Evolutionary conservation across 1,140 invertebrate species (phyloP), one percentile per base, ranked within the genome.

Genomic region (Drosophila sproati): DNA sequence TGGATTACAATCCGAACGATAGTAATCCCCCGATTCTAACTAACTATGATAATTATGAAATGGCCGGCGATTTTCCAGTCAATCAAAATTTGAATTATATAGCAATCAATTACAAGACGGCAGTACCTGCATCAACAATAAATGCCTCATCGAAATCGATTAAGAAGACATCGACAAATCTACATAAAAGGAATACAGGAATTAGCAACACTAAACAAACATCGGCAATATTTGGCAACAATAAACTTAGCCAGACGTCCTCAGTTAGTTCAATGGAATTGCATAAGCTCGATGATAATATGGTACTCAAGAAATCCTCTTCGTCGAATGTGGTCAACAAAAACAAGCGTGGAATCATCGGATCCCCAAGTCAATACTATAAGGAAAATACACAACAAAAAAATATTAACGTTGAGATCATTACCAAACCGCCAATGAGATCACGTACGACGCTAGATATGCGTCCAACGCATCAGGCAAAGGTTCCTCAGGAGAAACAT

Each of bases 11-110:
- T 78, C 78, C 81, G 37, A 92, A 91, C 48, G 91, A 91, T 12
- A 92, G 81, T 61, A 92, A 91, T 63, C 81, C 83, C n/a, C 91
- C 88, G 2, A 86, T 92, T 45, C 79, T 92, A 8, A 85, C 68
- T 8, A 92, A 92, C 54, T 92, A 92, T 62, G 90, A 92, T 61
- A 87, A 91, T 48, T 85, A 78, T 63, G 91, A 92, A 48, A 82
- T 91, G 82, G 80, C 80, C 43, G 92, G 92, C 66, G 92, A 93
- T 59, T 93, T 93, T 61, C 90, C 92, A n/a, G 92, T 93, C 29
- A 92, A 92, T 59, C 89, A 85, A 54, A 92, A 92, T 57, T 39
- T 73, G 7, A 88, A 87, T 43, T 68, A 77, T 56, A 66, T 77
- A 48, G 52, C 63, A 29, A 85, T 32, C 39, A 80, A 35, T 8